These are phyloP conservation scores for Bombus confusus DNA, from an alignment of 1,140 invertebrate species.

Conservation along the genomic window DNA sequence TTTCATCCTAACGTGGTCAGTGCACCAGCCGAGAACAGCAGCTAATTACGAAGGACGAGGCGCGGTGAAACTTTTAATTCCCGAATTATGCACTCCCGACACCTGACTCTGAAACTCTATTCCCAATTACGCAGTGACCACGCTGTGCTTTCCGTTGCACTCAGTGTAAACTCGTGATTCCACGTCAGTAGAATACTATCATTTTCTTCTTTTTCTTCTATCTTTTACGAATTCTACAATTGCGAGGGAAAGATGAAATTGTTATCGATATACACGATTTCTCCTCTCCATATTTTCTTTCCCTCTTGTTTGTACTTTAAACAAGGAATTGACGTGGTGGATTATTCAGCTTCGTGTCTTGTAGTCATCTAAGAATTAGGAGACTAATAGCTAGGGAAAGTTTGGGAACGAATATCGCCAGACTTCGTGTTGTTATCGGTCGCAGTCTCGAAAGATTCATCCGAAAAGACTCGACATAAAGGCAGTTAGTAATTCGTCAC, in stretches of 20 bases:
- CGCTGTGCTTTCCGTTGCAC: neutral
- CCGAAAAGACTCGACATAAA: too few species aligned
- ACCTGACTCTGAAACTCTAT: conserved; percentile 29
- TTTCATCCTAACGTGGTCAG: conserved; percentile 40
- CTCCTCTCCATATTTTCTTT: too few species aligned
- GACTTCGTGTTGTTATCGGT: neutral
- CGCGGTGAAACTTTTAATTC: conserved; percentile 60
- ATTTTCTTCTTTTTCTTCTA: too few species aligned
- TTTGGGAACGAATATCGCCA: neutral
- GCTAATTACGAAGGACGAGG: conserved; percentile 50
- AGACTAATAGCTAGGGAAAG: neutral
- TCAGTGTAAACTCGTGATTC: neutral
- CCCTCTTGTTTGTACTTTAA: neutral
- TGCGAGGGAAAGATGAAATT: too few species aligned
- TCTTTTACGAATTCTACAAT: too few species aligned
- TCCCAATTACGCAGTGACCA: neutral
- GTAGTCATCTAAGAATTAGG: neutral
- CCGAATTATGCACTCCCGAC: conserved; percentile 38
- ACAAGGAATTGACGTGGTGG: neutral
- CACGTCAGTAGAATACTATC: neutral
- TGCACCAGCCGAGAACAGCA: conserved; percentile 1
- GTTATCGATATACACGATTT: too few species aligned
- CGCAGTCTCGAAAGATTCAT: neutral
- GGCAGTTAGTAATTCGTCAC: too few species aligned
- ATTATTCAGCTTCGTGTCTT: neutral